A percentile compares a stretch with the other conserved stretches of the same genome.
These are phyloP conservation scores for Scaptodrosophila lebanonensis DNA, from an alignment of 1,140 invertebrate species.

Conservation along the genomic window DNA sequence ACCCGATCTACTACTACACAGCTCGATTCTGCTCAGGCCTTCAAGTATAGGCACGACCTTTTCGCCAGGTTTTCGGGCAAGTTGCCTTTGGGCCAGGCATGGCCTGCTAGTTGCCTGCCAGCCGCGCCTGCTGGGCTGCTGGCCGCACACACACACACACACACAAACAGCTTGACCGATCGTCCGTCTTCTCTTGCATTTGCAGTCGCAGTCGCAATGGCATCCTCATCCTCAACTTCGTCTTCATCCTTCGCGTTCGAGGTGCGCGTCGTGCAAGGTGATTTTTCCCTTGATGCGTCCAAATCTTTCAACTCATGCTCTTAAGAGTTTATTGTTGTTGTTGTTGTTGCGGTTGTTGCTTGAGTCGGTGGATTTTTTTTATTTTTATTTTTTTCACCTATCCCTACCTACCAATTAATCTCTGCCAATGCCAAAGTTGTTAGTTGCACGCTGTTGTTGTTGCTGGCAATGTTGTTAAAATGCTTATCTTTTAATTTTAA, in stretches of 20 bases:
- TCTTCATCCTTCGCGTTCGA: not conserved
- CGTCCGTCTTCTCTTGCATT: no score
- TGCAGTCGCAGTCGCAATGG: no score
- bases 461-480: conserved; percentile 64
- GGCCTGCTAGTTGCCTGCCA: conserved; percentile 36
- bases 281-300: conserved; percentile 63
- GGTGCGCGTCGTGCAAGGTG: conserved; percentile 53
- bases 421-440: conserved; percentile 76
- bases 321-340: conserved; percentile 43
- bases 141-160: not conserved
- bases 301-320: conserved; percentile 71
- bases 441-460: conserved; percentile 64
- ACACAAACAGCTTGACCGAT: conserved; percentile 29
- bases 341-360: not conserved
- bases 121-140: conserved; percentile 5
- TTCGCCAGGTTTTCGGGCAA: conserved; percentile 43
- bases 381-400: conserved; percentile 51
- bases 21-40: conserved; percentile 4
- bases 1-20: not conserved
- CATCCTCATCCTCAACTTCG: no score
- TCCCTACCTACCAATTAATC: conserved; percentile 76
- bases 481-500: conserved; percentile 77
- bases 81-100: conserved; percentile 44
- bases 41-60: conserved; percentile 50
- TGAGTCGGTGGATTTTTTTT: conserved; percentile 1